Base-by-base conservation (phyloP, 1,140 invertebrate genomes). In the Hydropsyche tenuis region DNA sequence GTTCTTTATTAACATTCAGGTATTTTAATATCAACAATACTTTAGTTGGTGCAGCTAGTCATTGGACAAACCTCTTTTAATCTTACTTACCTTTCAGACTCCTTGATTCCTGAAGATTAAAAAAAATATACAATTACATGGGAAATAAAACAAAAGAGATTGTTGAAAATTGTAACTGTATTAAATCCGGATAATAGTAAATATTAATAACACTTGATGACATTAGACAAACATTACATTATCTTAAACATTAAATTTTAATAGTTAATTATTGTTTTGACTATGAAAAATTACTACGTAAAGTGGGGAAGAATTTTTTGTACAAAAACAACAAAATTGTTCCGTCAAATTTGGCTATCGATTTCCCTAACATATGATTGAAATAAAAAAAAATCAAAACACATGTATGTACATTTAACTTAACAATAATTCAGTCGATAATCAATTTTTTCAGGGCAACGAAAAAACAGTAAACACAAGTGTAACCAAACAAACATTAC, bases 301-400 rank as follows among this genome's bases (percentile, higher is more conserved):
- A 73, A 73, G 37, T 66, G 71, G 71, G 30, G 71, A 73, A 73
- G 71, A 73, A 48, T 73, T 25, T 48, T 73, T 73, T 73, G 71
- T 73, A 73, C 71, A 73, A 73, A 73, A 37, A 70, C 16, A 51
- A 64, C 25, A 68, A 23, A 18, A 5, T 72, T 65, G 71, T 73
- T 73, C 60, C 22, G 30, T 27, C 30, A 9, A 22, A 65, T 73
- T 73, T 73, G 71, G 71, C 71, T 73, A 70, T 70, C 18, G n/a
- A 2, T 30, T 68, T 45, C 23, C 9, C 43, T 45, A 53, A 53
- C 18, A 60, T 25, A 27, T 60, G 20, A 60, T 22, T 25, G 12
- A 60, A 60, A 23, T 12, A 60, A 7, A 60, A 25, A 60, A 14
- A 25, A 60, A 23, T 20, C 18, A 16, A 53, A 53, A 53, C 20